These are phyloP conservation scores for Pseudoatta argentina DNA, from an alignment of 1,140 invertebrate genomes.

Conservation along the genomic window DNA sequence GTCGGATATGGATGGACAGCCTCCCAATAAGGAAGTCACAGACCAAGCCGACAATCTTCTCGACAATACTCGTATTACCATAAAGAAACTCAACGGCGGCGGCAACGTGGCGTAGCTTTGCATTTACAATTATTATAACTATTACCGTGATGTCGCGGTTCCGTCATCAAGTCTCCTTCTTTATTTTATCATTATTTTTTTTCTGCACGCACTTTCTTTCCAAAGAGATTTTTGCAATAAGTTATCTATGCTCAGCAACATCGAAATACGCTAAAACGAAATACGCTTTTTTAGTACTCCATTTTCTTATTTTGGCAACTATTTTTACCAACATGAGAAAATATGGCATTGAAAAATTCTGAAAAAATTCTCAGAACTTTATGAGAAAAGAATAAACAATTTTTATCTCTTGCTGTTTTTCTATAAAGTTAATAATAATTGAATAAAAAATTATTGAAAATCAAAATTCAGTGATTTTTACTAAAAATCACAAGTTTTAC, in stretches of 20 bases:
- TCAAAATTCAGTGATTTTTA: too few species aligned
- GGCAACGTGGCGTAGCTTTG: conserved; percentile 52
- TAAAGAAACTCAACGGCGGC: conserved; percentile 47
- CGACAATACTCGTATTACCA: conserved; percentile 66
- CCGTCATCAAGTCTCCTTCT: conserved; percentile 40
- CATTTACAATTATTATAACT: conserved; percentile 74
- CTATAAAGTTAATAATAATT: too few species aligned
- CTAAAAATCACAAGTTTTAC: too few species aligned
- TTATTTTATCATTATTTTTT: conserved; percentile 6
- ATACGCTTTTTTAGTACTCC: too few species aligned
- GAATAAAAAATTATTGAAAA: too few species aligned
- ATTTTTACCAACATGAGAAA: too few species aligned
- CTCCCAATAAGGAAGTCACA: conserved; percentile 54
- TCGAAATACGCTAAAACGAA: not conserved
- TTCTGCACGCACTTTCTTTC: not conserved
- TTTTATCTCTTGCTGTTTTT: too few species aligned
- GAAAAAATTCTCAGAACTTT: too few species aligned
- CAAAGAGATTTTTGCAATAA: conserved; percentile 57
- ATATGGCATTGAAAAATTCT: too few species aligned
- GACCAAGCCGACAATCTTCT: conserved; percentile 55
- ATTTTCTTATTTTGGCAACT: too few species aligned
- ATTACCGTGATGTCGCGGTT: conserved; percentile 63
- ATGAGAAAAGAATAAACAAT: too few species aligned
- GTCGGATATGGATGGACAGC: conserved; percentile 1
- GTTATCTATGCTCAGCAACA: conserved; percentile 22